A percentile compares a stretch with the other conserved stretches of the same genome.
These are phyloP conservation scores for Phocides pigmalion DNA, from an alignment of 1,140 invertebrate genomes.

Conservation along the genomic window DNA sequence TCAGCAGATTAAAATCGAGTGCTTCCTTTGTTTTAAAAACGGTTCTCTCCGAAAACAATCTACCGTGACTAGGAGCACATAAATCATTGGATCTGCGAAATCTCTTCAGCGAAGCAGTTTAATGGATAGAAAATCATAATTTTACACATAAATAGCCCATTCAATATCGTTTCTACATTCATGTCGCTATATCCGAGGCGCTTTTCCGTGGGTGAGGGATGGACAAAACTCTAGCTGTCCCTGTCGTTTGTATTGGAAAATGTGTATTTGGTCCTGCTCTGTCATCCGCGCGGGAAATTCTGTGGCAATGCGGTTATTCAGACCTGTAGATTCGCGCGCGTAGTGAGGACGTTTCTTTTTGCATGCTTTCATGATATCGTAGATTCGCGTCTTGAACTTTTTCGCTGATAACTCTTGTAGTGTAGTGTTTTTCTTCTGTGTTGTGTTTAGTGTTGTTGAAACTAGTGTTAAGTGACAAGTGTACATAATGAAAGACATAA, in stretches of 20 bases:
- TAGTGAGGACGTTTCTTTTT: slow-evolving; percentile 61
- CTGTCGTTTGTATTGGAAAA: slow-evolving; percentile 33
- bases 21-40: slow-evolving; percentile 19
- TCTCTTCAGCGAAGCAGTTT: slow-evolving; percentile 1
- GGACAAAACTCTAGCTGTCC: slow-evolving; percentile 42
- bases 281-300: slow-evolving; percentile 65
- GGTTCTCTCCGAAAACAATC: background rate
- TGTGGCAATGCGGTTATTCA: slow-evolving; percentile 56
- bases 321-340: slow-evolving; percentile 75
- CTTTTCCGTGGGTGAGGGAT: slow-evolving; percentile 52
- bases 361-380: slow-evolving; percentile 44
- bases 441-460: slow-evolving; percentile 39
- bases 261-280: slow-evolving; percentile 43
- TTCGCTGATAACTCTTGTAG: slow-evolving; percentile 38
- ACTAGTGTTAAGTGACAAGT: slow-evolving; percentile 47
- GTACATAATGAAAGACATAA: slow-evolving; percentile 62
- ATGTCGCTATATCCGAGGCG: slow-evolving; percentile 26
- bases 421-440: slow-evolving; percentile 44
- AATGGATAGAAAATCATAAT: slow-evolving; percentile 29
- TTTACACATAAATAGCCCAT: slow-evolving; percentile 30
- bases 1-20: slow-evolving; percentile 10
- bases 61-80: slow-evolving; percentile 5
- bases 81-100: slow-evolving; percentile 23
- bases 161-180: slow-evolving; percentile 42
- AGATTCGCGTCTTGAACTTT: slow-evolving; percentile 48